phyloP scores from a whole-genome alignment of 2,113 vertebrate genomes.

The Promerops cafer region DNA sequence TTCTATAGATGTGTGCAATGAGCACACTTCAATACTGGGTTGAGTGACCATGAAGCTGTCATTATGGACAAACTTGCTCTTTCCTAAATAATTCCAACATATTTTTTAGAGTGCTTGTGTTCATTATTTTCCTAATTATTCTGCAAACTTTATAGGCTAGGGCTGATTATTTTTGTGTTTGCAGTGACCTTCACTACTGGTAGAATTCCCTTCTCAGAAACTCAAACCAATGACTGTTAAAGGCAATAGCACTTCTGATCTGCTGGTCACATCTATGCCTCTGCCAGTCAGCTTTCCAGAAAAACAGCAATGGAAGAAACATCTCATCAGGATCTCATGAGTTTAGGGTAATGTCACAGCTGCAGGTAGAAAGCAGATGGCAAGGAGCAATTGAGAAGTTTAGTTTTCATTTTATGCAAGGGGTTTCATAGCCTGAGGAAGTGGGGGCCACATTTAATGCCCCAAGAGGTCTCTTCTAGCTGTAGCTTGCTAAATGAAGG shows the following conservation, averaged over 20 bases:
- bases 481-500: neutral
- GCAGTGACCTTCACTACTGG: neutral
- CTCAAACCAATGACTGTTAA: neutral
- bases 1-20: neutral
- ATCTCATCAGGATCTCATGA: neutral
- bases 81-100: neutral
- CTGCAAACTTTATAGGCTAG: neutral
- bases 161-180: neutral
- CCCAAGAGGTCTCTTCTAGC: neutral
- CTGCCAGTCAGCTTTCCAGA: neutral
- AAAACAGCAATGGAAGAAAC: neutral
- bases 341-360: neutral
- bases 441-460: neutral
- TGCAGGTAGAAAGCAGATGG: neutral
- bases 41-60: neutral
- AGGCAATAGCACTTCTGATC: neutral
- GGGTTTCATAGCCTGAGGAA: neutral
- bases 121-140: neutral
- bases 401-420: neutral
- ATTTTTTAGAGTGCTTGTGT: neutral
- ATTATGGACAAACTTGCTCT: neutral
- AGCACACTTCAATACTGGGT: neutral
- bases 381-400: neutral
- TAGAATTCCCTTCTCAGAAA: neutral
- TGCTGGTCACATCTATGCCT: neutral